Evolutionary conservation across 53 echinoderm and acorn worm species (phyloP).

Genomic region (Arbacia lixula): DNA sequence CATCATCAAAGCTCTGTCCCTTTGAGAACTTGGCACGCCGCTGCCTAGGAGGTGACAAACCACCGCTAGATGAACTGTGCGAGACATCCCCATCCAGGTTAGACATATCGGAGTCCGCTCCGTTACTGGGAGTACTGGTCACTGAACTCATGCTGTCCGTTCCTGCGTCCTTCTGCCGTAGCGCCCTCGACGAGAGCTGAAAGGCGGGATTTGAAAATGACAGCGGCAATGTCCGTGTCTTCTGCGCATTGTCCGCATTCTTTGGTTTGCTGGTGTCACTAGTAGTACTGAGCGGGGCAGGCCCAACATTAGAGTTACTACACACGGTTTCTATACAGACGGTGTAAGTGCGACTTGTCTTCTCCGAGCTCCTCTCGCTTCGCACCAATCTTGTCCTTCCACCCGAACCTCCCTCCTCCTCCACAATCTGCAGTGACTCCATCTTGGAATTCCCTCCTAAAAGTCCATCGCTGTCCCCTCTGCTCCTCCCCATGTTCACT

Average conservation of each 20-base stretch:
- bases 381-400: conserved; percentile 19
- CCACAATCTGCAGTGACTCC: conserved; percentile 11
- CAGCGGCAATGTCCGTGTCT: conserved; percentile 61
- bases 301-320: conserved; percentile 26
- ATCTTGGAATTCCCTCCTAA: background rate
- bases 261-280: conserved; percentile 62
- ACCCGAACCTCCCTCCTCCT: background rate
- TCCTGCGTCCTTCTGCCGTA: conserved; percentile 72
- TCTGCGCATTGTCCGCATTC: conserved; percentile 29
- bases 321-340: conserved; percentile 49
- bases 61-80: conserved; percentile 76
- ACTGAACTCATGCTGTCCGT: conserved; percentile 91
- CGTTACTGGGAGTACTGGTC: conserved; percentile 77
- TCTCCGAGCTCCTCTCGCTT: conserved; percentile 46
- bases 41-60: conserved; percentile 71
- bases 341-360: conserved; percentile 58
- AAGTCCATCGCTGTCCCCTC: background rate
- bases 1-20: conserved; percentile 34
- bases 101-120: conserved; percentile 71
- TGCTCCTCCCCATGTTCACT: conserved; percentile 1
- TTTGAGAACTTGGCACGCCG: conserved; percentile 36
- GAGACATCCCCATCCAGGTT: conserved; percentile 89
- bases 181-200: conserved; percentile 72
- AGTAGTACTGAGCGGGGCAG: conserved; percentile 67
- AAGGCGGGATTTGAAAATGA: conserved; percentile 96